phyloP scores from a whole-genome alignment of 2,888 invertebrate species.

The Calameuta filiformis region DNA sequence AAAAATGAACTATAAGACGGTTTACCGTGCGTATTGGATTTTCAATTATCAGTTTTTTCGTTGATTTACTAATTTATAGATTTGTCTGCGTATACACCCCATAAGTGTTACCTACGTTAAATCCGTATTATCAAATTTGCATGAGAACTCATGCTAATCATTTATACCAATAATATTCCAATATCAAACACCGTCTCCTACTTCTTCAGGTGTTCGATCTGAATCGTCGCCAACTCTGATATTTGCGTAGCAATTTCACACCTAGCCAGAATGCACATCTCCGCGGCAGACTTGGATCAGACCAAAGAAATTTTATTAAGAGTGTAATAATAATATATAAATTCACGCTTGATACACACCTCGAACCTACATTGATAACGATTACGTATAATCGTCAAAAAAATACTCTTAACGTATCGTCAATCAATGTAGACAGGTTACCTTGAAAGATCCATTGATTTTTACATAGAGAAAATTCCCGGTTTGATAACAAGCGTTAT shows the following conservation, averaged over 20 bases:
- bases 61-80: neutral
- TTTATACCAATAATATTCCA: neutral
- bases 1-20: neutral
- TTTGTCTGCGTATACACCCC: neutral
- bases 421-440: neutral
- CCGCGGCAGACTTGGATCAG: neutral
- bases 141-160: neutral
- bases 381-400: neutral
- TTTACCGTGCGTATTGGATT: neutral
- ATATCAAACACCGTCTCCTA: neutral
- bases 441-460: neutral
- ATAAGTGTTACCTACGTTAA: neutral
- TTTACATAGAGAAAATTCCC: neutral
- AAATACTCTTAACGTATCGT: neutral
- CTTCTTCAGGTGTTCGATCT: conserved; percentile 8
- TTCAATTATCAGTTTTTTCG: neutral
- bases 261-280: conserved; percentile 10
- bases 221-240: conserved; percentile 34
- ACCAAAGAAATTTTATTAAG: neutral
- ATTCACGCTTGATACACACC: neutral
- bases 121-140: neutral
- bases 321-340: neutral
- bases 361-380: neutral
- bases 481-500: neutral
- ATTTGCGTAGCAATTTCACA: conserved; percentile 36